Percentiles rank a stretch among this genome's conserved stretches.
Conservation (phyloP, 2,113 vertebrate species). For the Oryzias javanicus region DNA sequence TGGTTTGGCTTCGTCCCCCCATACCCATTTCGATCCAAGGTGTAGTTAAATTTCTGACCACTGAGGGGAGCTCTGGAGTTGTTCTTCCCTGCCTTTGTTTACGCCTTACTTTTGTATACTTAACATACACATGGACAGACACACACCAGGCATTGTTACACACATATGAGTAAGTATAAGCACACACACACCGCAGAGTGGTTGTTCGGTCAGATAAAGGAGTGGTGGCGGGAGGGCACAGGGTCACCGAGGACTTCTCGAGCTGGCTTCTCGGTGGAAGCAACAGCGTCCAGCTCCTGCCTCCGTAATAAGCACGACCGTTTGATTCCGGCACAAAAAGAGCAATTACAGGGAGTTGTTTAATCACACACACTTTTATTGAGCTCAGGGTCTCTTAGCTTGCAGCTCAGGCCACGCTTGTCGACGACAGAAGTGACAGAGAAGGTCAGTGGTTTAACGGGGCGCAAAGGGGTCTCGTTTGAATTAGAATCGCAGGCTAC, state of each 20-base stretch:
- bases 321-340: slow-evolving; percentile 73
- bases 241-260: slow-evolving; percentile 64
- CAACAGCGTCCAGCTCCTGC: slow-evolving; percentile 26
- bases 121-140: slow-evolving; percentile 33
- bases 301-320: slow-evolving; percentile 63
- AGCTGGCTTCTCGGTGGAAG: slow-evolving; percentile 34
- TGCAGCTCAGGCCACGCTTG: slow-evolving; percentile 64
- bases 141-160: slow-evolving; percentile 22
- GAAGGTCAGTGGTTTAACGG: slow-evolving; percentile 76
- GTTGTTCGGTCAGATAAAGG: slow-evolving; percentile 73
- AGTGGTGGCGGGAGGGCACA: slow-evolving; percentile 62
- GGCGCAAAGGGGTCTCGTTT: slow-evolving; percentile 65
- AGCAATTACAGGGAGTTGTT: slow-evolving; percentile 76
- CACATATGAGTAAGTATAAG: slow-evolving; percentile 17
- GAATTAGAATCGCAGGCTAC: slow-evolving; percentile 61
- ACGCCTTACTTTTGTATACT: slow-evolving; percentile 39
- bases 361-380: slow-evolving; percentile 76
- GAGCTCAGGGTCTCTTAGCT: slow-evolving; percentile 67
- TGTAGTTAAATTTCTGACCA: slow-evolving; percentile 42
- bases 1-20: slow-evolving; percentile 61
- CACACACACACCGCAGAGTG: slow-evolving; percentile 32
- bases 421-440: slow-evolving; percentile 65
- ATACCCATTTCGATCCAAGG: slow-evolving; percentile 49
- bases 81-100: slow-evolving; percentile 22
- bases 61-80: slow-evolving; percentile 72